Evolutionary conservation across 2,888 invertebrate species (phyloP), one percentile per base, ranked within the genome.

Genomic region (Drosophila yooni): DNA sequence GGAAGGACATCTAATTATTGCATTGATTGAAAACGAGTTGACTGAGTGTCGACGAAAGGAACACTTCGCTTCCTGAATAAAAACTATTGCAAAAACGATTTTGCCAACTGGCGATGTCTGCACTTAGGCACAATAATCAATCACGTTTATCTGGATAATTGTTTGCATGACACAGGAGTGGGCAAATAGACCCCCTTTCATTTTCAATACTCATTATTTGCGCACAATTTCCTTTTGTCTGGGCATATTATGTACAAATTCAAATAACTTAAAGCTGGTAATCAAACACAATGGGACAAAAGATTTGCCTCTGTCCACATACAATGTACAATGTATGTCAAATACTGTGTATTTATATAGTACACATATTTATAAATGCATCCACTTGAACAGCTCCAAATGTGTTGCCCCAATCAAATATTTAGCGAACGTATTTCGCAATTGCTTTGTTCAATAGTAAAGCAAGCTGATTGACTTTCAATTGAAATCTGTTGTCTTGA

Each of bases 121-220:
- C 48, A 56, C 68, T 74, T 68, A 73, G 76, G 38, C 56, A 29
- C n/a, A 38, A 79, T 79, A 87, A 85, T 85, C 85, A 85, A 84
- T 87, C 85, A 85, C 82, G 79, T 87, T 86, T 87, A 82, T 82
- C 85, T 64, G 74, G 79, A 81, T 85, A 87, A 85, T 82, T 87
- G 87, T 75, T 81, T 81, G 76, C 74, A 64, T 53, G 46, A 51
- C 25, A 53, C 61, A 7, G 43, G 43, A 59, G 25, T 18, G 8
- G 38, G 34, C 58, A 52, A 64, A 40, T 69, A 52, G 38, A 57
- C 66, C n/a, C 36, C 73, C 73, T 75, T 75, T 81, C 66, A 58
- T 60, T 70, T 60, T 70, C 64, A 73, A 67, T 70, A 58, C 76
- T 71, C 69, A 79, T 83, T 82, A 83, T 78, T 83, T 80, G 82